A percentile compares a stretch with the other conserved stretches of the same genome.
These are phyloP conservation scores for Formica aserva DNA, from an alignment of 2,888 invertebrate genomes.

Conservation along the genomic window DNA sequence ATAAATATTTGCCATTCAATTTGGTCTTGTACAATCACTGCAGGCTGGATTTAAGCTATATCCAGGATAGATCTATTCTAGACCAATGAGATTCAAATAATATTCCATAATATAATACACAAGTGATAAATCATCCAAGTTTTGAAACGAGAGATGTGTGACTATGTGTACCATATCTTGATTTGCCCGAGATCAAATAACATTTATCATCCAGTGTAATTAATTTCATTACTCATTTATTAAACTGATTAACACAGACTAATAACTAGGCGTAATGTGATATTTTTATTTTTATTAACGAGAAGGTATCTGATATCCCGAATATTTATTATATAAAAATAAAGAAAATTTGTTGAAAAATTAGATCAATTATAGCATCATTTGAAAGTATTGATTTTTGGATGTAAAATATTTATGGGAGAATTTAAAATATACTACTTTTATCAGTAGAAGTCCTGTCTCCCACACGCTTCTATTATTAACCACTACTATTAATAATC, in stretches of 20 bases:
- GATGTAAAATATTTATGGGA: neutral
- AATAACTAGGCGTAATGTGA: neutral
- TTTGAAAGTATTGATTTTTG: neutral
- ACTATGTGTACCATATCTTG: neutral
- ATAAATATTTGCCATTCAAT: neutral
- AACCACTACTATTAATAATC: neutral
- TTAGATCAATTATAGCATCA: too few relatives aligned
- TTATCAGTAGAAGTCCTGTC: neutral
- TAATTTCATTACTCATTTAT: slow-evolving; percentile 2
- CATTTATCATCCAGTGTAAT: neutral
- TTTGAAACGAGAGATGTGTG: neutral
- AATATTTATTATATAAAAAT: neutral
- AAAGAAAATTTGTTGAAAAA: neutral
- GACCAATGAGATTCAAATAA: slow-evolving; percentile 13
- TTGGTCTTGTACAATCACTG: neutral
- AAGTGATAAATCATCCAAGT: neutral
- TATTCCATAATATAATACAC: neutral
- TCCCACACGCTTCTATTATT: neutral
- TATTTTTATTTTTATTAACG: neutral
- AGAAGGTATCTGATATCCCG: neutral
- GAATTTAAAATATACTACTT: neutral
- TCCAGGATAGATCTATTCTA: neutral
- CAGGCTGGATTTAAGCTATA: neutral
- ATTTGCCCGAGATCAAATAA: slow-evolving; percentile 5
- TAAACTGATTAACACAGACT: neutral